These are phyloP conservation scores for Coreius guichenoti DNA, from an alignment of 2,797 vertebrate species.

Conservation along the genomic window DNA sequence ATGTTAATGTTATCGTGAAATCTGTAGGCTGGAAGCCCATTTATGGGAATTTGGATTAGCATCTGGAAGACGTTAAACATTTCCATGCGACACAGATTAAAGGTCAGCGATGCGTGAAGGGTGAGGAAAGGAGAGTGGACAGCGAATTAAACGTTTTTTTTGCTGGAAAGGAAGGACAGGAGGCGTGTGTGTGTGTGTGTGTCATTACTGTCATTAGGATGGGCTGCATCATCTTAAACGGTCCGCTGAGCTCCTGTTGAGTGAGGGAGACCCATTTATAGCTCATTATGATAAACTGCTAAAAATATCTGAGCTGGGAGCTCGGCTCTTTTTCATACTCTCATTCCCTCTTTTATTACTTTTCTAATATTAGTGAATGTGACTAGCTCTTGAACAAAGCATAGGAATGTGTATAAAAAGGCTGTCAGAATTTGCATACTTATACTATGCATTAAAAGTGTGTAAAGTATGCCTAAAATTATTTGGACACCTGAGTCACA, in stretches of 20 bases:
- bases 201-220: neutral
- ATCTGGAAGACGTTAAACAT: constrained; percentile 56
- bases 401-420: neutral
- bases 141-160: neutral
- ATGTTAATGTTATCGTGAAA: constrained; percentile 44
- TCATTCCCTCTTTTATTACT: constrained; percentile 3
- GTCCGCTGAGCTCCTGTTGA: constrained; percentile 23
- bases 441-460: neutral
- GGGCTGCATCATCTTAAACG: neutral
- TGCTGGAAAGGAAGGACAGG: constrained; percentile 1
- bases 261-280: constrained; percentile 34
- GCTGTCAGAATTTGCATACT: neutral
- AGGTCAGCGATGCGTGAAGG: constrained; percentile 55
- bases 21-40: constrained; percentile 46
- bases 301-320: constrained; percentile 39
- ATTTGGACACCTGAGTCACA: neutral
- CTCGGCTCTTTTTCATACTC: neutral
- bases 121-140: constrained; percentile 41
- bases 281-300: constrained; percentile 43
- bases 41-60: constrained; percentile 52
- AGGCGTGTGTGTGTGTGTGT: neutral
- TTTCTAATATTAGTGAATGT: neutral
- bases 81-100: constrained; percentile 61
- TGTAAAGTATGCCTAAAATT: neutral
- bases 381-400: constrained; percentile 5